phyloP scores from a whole-genome alignment of 1,140 invertebrate genomes.

The Procambarus virginalis region DNA sequence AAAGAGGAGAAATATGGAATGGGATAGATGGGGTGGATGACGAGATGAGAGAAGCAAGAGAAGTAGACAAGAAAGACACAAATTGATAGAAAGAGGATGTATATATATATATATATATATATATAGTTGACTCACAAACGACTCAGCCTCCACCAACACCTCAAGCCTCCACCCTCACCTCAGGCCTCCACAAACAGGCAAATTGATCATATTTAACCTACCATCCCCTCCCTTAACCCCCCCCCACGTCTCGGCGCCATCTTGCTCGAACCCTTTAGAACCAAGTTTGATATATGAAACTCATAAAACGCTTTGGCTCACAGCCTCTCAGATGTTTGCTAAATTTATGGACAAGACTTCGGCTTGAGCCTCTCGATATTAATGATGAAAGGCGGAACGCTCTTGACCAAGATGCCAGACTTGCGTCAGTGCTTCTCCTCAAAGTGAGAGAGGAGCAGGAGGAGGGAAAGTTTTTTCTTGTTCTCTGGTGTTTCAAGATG shows the following conservation, averaged over 20 bases:
- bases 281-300: slow-evolving; percentile 66
- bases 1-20: no score
- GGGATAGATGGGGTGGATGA: no score
- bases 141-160: no score
- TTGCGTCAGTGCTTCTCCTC: slow-evolving; percentile 17
- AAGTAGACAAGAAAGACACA: no score
- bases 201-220: background rate
- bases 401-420: slow-evolving; percentile 5
- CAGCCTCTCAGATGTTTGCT: slow-evolving; percentile 59
- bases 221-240: background rate
- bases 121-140: no score
- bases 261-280: slow-evolving; percentile 55
- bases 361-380: slow-evolving; percentile 54
- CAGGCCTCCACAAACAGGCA: no score
- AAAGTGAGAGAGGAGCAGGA: background rate
- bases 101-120: no score
- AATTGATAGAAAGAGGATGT: no score
- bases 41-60: no score
- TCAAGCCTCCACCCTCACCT: no score
- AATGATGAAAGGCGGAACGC: slow-evolving; percentile 51
- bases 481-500: slow-evolving; percentile 15
- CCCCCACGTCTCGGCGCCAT: slow-evolving; percentile 46
- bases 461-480: slow-evolving; percentile 1
- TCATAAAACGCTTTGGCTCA: slow-evolving; percentile 63
- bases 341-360: slow-evolving; percentile 60